Evolutionary conservation across 2,888 invertebrate genomes (phyloP).

Genomic region (Apamea sordens): DNA sequence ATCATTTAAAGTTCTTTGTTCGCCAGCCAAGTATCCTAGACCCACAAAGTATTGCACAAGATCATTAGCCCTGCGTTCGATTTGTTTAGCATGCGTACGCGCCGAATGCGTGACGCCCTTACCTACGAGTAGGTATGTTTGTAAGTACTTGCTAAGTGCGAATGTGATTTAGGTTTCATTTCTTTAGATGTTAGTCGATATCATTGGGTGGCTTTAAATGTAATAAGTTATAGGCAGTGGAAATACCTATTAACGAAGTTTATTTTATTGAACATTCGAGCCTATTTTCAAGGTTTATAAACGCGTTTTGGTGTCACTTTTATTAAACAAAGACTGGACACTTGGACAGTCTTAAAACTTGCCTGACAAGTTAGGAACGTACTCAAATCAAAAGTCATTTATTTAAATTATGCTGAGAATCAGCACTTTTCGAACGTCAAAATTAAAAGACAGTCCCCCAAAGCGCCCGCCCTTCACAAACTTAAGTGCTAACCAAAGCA

Average conservation of each 20-base stretch:
- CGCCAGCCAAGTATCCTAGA: constrained; percentile 43
- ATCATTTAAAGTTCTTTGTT: constrained; percentile 36
- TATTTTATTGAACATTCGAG: background rate
- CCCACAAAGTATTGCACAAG: constrained; percentile 47
- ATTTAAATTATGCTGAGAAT: too few species aligned
- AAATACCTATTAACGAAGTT: background rate
- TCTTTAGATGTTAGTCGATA: constrained; percentile 21
- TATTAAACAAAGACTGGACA: background rate
- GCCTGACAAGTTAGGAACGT: background rate
- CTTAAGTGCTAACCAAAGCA: too few species aligned
- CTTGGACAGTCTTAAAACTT: background rate
- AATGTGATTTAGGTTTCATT: constrained; percentile 12
- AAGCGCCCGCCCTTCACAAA: too few species aligned
- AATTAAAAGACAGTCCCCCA: too few species aligned
- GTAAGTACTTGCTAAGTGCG: constrained; percentile 17
- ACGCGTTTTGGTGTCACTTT: background rate
- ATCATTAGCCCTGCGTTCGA: constrained; percentile 37
- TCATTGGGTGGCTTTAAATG: constrained; percentile 39
- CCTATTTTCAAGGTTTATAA: constrained; percentile 3
- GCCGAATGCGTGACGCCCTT: constrained; percentile 44
- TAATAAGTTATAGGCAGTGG: background rate
- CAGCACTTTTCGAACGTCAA: too few species aligned
- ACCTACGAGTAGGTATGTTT: background rate
- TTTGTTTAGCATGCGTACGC: constrained; percentile 42
- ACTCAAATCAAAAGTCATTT: too few species aligned